Base-by-base conservation (phyloP, 2,113 vertebrate genomes). In the Oenanthe oenanthe region DNA sequence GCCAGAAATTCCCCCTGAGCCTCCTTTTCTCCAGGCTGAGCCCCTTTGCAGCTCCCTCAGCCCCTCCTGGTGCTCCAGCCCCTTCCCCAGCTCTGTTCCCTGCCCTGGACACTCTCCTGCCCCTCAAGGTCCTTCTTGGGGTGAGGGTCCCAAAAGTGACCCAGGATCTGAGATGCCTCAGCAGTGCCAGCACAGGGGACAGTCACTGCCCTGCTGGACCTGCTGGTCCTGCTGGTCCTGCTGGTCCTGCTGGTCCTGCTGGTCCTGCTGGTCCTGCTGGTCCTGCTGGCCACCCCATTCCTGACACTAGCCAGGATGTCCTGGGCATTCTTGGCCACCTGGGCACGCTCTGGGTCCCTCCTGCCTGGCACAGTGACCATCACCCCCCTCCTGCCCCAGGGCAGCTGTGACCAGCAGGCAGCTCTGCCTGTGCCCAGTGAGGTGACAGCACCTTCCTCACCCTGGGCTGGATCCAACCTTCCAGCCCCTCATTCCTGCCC, bases 1-100 rank as follows among this genome's bases (percentile, higher is more conserved):
- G 58, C 20, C 28, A 63, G n/a, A n/a, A n/a, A n/a, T n/a, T n/a
- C n/a, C 57, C 47, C 48, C 47, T 54, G 48, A 84, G 50, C 26
- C 81, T 65, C 50, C 50, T 65, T 48, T 40, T 1, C 58, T 48
- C 50, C 68, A 84, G 68, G 13, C 40, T 63, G 28, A 73, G 58
- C 50, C 50, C 47, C 58, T 16, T 51, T 4, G n/a, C 70, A 74
- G 42, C 50, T 65, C 68, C 40, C 58, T 40, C 81, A 65, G 68
- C 60, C 1, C 0, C 28, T 63, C n/a, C 58, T 73, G 81, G 2
- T 0, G 48, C 68, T 73, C 58, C 81, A 65, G 40, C 0, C 40
- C 81, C 68, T 28, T 47, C 9, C 48, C 50, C 68, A 73, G 22
- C 68, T 63, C 68, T 0, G 0, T 47, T 73, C 68, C 1, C 43